Evolutionary conservation across 53 echinoderm and acorn worm genomes (phyloP), one percentile per base, ranked within the genome.

Genomic region (Paracentrotus lividus): DNA sequence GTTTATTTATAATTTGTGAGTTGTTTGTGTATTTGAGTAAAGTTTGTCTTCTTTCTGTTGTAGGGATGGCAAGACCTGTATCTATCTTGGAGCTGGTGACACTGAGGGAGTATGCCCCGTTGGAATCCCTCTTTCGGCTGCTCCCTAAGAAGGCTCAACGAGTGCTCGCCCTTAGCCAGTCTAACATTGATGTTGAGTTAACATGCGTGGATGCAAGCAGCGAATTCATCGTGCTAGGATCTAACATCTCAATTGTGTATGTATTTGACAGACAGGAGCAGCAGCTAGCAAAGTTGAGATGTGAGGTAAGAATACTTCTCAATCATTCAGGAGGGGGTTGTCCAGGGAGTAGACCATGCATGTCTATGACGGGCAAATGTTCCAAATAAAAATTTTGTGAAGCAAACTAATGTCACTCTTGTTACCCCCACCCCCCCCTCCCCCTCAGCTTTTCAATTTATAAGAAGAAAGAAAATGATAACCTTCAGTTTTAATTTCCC

Each of bases 141-240:
- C 90, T 98, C 56, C 98, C 98, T 32, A 85, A 88, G 91, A 98
- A 97, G 84, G 98, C 98, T 20, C 98, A 98, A 77, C 77, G 95
- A 20, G 97, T 95, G 12, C 86, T 95, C 47, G 94, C 91, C 24
- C 84, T 93, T 31, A 96, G 90, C 43, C 65, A 92, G 33, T 53
- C 93, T 9, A 77, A 93, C 68, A 95, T 96, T 54, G 93, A 61
- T 43, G 94, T 98, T 58, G 97, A 98, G 52, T 95, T 88, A 85
- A 95, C 95, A 7, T 97, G 96, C 36, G 75, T 98, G 34, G 98
- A 98, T 93, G 97, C 96, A 42, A 95, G 94, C 92, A 94, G 86
- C 20, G 95, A 98, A 43, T 96, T 97, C 64, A 97, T 98, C 77
- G 96, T 96, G 51, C 88, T 98, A 31, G 98, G 98, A 1, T 90